Evolutionary conservation across 2,113 vertebrate genomes (phyloP).

Genomic region (Onychostoma macrolepis): DNA sequence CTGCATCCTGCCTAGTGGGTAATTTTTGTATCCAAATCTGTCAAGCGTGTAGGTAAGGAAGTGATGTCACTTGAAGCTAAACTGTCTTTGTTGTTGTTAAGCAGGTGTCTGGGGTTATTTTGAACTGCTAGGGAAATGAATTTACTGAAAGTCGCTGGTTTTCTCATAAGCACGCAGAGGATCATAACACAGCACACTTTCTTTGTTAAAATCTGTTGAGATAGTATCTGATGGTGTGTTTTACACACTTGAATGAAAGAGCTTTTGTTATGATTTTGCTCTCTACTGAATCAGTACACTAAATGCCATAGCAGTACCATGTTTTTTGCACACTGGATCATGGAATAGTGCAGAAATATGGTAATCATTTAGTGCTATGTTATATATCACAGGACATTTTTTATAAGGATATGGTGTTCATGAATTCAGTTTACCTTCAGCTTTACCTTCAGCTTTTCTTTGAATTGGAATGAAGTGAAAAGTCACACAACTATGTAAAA

Average conservation of each 20-base stretch:
- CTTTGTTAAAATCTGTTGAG: neutral
- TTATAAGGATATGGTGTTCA: neutral
- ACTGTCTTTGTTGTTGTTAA: conserved; percentile 19
- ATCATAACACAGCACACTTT: neutral
- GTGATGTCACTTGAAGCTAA: conserved; percentile 41
- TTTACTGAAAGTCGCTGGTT: conserved; percentile 52
- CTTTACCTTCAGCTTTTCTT: neutral
- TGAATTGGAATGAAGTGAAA: neutral
- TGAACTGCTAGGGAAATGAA: conserved; percentile 31
- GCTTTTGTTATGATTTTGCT: neutral
- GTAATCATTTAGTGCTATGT: neutral
- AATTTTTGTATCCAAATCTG: conserved; percentile 29
- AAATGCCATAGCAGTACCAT: neutral
- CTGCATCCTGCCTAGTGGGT: conserved; percentile 17
- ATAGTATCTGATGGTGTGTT: neutral
- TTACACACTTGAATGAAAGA: neutral
- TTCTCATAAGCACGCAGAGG: conserved; percentile 35
- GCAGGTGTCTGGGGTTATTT: conserved; percentile 35
- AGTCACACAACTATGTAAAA: conserved; percentile 3
- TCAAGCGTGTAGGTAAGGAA: conserved; percentile 34
- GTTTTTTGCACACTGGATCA: neutral
- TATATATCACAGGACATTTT: neutral
- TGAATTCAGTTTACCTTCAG: neutral
- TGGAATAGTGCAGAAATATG: neutral
- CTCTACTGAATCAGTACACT: neutral